Conservation (phyloP, 2,888 invertebrate genomes). For the Nomada fucata region DNA sequence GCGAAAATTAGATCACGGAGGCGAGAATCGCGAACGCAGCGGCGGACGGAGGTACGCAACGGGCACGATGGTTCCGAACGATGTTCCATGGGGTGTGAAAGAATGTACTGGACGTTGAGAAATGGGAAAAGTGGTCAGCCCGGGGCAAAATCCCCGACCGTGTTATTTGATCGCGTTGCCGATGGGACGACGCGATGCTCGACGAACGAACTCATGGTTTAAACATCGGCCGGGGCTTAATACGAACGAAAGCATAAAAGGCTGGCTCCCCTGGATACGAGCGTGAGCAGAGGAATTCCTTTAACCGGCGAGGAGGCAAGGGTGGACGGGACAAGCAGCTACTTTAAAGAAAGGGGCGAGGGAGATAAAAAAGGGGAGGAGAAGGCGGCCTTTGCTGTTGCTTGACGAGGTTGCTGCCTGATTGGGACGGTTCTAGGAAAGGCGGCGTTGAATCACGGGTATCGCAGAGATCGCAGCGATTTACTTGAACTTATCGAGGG, state of each 20-base stretch:
- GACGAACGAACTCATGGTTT: conserved; percentile 69
- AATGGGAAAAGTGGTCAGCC: conserved; percentile 68
- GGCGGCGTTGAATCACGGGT: conserved; percentile 13
- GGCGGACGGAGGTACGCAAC: neutral
- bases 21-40: conserved; percentile 17
- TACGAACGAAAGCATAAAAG: conserved; percentile 62
- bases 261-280: conserved; percentile 7
- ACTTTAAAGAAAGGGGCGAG: neutral
- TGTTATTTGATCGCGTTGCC: conserved; percentile 19
- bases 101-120: conserved; percentile 49
- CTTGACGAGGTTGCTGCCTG: conserved; percentile 16
- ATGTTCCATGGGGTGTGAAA: conserved; percentile 29
- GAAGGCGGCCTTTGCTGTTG: neutral
- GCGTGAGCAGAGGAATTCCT: neutral
- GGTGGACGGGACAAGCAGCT: neutral
- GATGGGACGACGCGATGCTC: conserved; percentile 57
- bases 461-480: conserved; percentile 1
- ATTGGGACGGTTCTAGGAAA: conserved; percentile 1
- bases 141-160: conserved; percentile 39
- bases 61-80: neutral
- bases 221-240: conserved; percentile 67
- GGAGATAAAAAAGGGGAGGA: neutral
- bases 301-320: neutral
- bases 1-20: conserved; percentile 21
- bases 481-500: neutral